A percentile compares a stretch with the other conserved stretches of the same genome.
Conservation (phyloP, 2,797 vertebrate genomes). For the Macropodus opercularis region DNA sequence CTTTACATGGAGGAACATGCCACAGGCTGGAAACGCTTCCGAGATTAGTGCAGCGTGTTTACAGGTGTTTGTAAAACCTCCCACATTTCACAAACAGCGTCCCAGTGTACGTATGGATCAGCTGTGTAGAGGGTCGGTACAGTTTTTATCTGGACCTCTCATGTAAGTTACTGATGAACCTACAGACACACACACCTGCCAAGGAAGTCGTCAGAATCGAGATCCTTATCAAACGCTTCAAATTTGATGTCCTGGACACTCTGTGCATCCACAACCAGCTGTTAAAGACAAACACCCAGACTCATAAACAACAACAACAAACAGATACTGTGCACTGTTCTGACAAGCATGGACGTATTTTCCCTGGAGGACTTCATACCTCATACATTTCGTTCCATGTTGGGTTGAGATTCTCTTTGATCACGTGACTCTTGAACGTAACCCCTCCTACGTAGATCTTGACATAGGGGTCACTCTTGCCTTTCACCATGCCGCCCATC, state of each 20-base stretch:
- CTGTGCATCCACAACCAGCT: slow-evolving; percentile 83
- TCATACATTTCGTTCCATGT: slow-evolving; percentile 96
- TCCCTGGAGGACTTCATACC: slow-evolving; percentile 70
- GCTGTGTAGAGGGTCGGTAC: background rate
- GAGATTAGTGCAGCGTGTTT: background rate
- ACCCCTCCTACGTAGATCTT: slow-evolving; percentile 85
- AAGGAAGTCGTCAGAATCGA: slow-evolving; percentile 92
- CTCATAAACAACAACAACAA: background rate
- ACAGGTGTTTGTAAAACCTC: no score
- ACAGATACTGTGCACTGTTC: background rate
- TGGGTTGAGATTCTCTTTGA: slow-evolving; percentile 92
- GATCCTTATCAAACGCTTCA: slow-evolving; percentile 91
- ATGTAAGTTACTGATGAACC: slow-evolving; percentile 23
- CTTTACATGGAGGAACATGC: background rate
- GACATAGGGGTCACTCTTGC: slow-evolving; percentile 96
- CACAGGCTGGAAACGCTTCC: background rate
- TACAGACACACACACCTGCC: slow-evolving; percentile 82
- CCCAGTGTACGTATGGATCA: background rate
- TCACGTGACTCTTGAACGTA: slow-evolving; percentile 88
- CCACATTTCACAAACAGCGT: no score
- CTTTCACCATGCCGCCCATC: slow-evolving; percentile 90
- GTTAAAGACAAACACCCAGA: slow-evolving; percentile 9
- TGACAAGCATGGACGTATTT: background rate
- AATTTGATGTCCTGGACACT: slow-evolving; percentile 85
- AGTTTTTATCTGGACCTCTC: background rate